Base-by-base conservation (phyloP, 2,888 invertebrate genomes). In the Andrena marginata region DNA sequence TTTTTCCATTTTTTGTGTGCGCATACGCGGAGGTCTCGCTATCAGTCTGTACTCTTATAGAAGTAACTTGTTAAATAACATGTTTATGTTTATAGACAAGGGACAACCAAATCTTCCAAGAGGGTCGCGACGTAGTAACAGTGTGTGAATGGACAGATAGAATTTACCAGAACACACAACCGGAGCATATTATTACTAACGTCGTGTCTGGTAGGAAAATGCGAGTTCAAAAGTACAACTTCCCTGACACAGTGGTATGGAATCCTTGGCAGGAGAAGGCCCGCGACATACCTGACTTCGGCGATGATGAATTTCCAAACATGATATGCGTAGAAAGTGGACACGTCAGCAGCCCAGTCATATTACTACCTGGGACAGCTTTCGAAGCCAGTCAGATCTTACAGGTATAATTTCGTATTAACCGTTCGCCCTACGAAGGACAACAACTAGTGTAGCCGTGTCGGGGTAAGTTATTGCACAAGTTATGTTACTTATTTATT, bases 241-340 rank as follows among this genome's bases (percentile, higher is more conserved):
- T 99, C 93, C 98, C 98, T 0, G 99, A 99, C 92, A 98, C 98
- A 95, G 99, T 99, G 86, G 96, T 99, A 86, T 99, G 99, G 99
- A 99, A 99, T 95, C 99, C 99, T 0, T 99, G 99, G 99, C 95
- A 97, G 86, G 98, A 98, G 91, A 97, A 97, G 94, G 98, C 99
- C 33, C 97, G 98, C 90, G 98, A 98, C 93, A 98, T 99, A 95
- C 96, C 96, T 2, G 99, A 99, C 95, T 98, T 99, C 94, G 99
- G 98, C n/a, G 98, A 99, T 94, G 98, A 98, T 92, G 99, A 99
- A 94, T 99, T 98, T 94, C 98, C 98, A 10, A 98, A 98, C 94
- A 99, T 99, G 99, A 96, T 99, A 89, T 99, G 99, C 94, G 98
- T 99, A 83, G 99, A 99, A 95, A 97, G 98, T 80, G 99, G 98